These are phyloP conservation scores for Heloderma charlesbogerti DNA, from an alignment of 2,113 vertebrate species.

Conservation along the genomic window DNA sequence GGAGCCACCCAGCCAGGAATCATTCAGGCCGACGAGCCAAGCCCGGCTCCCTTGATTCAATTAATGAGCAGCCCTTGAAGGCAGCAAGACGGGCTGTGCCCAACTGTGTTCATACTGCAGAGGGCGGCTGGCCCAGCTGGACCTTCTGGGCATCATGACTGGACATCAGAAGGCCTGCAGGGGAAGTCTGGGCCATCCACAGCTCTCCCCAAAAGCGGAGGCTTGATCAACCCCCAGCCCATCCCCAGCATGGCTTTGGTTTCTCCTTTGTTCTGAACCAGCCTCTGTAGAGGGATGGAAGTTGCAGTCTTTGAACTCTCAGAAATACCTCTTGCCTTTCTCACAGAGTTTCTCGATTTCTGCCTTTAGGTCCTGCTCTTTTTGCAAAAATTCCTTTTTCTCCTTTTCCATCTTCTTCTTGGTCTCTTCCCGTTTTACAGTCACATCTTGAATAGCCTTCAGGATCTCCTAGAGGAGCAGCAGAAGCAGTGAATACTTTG, in stretches of 20 bases:
- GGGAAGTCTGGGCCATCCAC: neutral
- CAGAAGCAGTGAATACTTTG: neutral
- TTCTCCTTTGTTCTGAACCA: neutral
- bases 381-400: conserved; percentile 85
- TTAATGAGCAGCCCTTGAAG: neutral
- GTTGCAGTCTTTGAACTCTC: rapidly evolving
- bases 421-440: conserved; percentile 83
- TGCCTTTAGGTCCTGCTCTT: conserved; percentile 84
- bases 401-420: conserved; percentile 88
- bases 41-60: neutral
- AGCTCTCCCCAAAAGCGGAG: neutral
- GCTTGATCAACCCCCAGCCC: neutral
- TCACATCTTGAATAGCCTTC: conserved; percentile 80
- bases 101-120: neutral
- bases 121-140: neutral
- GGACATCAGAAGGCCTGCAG: neutral
- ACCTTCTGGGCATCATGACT: neutral
- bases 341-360: conserved; percentile 85
- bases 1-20: no score
- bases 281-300: rapidly evolving
- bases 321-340: conserved; percentile 80
- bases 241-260: neutral
- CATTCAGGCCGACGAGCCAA: neutral
- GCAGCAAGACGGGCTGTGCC: rapidly evolving
- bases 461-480: conserved; percentile 70